phyloP scores from a whole-genome alignment of 2,113 vertebrate genomes.

The Pardalotus punctatus region DNA sequence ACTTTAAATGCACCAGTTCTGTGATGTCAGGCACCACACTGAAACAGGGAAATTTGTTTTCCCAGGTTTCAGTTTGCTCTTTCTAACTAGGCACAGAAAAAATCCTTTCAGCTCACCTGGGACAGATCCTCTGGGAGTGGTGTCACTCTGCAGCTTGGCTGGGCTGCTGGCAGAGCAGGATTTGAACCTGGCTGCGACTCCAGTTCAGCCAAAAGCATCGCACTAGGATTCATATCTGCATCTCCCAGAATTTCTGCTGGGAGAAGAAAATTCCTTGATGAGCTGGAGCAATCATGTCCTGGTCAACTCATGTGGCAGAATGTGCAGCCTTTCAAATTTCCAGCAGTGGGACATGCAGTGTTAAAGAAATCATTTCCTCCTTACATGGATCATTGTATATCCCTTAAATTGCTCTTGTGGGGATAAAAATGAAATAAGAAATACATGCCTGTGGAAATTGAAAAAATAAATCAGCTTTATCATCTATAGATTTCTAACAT shows the following conservation, averaged over 20 bases:
- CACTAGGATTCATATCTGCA: conserved; percentile 51
- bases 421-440: not conserved
- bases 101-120: conserved; percentile 65
- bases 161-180: not conserved
- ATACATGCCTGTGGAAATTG: not conserved
- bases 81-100: not conserved
- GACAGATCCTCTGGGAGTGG: not conserved
- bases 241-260: conserved; percentile 49
- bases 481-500: not conserved
- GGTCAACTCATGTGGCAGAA: not conserved
- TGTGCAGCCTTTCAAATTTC: not conserved
- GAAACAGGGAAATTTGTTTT: not conserved
- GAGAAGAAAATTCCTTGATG: not conserved
- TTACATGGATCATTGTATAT: not conserved
- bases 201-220: conserved; percentile 72
- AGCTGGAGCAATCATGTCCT: not conserved
- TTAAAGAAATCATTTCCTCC: not conserved
- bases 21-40: not conserved
- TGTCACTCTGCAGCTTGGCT: not conserved
- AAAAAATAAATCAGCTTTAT: conserved; percentile 34
- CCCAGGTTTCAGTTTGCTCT: not conserved
- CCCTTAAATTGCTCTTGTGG: not conserved
- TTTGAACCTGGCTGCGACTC: conserved; percentile 13
- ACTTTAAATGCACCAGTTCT: not conserved
- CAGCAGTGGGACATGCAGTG: not conserved